A percentile compares a stretch with the other conserved stretches of the same genome.
Evolutionary conservation across 2,113 vertebrate genomes (phyloP).

Genomic region (Perca schrenkii): DNA sequence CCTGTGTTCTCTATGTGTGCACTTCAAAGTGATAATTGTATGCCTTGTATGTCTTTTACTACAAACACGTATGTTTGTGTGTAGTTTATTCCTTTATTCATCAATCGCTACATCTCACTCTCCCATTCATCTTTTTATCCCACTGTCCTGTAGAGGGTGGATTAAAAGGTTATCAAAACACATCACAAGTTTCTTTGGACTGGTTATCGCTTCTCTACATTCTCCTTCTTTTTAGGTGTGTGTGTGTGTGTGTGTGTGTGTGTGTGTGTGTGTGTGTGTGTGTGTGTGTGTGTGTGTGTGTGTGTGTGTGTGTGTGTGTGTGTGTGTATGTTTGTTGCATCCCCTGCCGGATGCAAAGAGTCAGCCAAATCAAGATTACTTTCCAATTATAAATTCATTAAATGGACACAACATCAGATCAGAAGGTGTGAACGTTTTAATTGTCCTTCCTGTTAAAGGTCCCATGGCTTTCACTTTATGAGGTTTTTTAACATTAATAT

Average conservation of each 20-base stretch:
- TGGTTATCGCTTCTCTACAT: neutral
- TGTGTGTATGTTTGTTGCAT: neutral
- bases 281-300: neutral
- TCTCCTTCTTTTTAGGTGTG: neutral
- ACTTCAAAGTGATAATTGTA: constrained; percentile 1
- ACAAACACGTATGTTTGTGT: neutral
- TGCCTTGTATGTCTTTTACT: neutral
- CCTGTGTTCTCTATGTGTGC: neutral
- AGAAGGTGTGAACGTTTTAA: neutral
- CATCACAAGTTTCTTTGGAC: neutral
- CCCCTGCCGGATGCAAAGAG: neutral
- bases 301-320: too few relatives aligned
- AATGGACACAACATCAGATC: neutral
- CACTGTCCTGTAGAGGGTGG: neutral
- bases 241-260: neutral
- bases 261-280: neutral
- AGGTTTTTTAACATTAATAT: too few relatives aligned
- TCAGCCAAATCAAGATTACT: neutral
- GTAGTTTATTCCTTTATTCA: neutral
- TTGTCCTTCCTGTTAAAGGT: neutral
- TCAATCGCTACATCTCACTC: neutral
- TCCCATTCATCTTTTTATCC: constrained; percentile 15
- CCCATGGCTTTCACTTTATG: too few relatives aligned
- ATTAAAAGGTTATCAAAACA: neutral
- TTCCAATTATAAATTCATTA: neutral